A percentile compares a stretch with the other conserved stretches of the same genome.
These are phyloP conservation scores for Teinopalpus imperialis DNA, from an alignment of 2,888 invertebrate species.

Conservation along the genomic window DNA sequence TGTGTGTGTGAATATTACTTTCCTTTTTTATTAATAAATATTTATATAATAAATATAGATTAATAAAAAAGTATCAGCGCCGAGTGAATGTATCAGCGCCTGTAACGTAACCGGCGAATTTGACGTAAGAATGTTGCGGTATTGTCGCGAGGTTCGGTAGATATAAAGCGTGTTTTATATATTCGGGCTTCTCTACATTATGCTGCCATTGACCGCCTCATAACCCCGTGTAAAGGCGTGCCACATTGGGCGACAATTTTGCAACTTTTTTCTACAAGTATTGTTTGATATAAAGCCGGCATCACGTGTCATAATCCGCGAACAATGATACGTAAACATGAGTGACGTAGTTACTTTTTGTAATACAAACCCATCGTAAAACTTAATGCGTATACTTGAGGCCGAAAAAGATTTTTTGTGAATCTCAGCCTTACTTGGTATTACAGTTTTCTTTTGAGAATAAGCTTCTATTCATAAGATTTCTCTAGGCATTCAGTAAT, in stretches of 20 bases:
- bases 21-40: too few species aligned
- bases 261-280: constrained; percentile 51
- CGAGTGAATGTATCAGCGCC: constrained; percentile 2
- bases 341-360: constrained; percentile 68
- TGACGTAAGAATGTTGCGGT: constrained; percentile 8
- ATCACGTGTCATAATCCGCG: constrained; percentile 75
- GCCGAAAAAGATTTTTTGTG: constrained; percentile 4
- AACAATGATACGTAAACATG: constrained; percentile 71
- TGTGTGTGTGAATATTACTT: too few species aligned
- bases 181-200: constrained; percentile 21
- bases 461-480: too few species aligned
- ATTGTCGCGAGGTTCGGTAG: background rate
- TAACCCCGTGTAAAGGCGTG: constrained; percentile 31
- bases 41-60: too few species aligned
- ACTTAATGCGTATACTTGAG: constrained; percentile 50
- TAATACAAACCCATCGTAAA: constrained; percentile 67
- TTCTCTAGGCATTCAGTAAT: too few species aligned
- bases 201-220: constrained; percentile 20
- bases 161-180: constrained; percentile 8
- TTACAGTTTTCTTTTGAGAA: constrained; percentile 16
- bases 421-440: background rate
- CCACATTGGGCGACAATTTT: constrained; percentile 27
- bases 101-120: constrained; percentile 1
- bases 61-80: too few species aligned
- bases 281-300: constrained; percentile 61